Base-by-base conservation (phyloP, 2,113 vertebrate species). In the Gymnocephalus cernua region DNA sequence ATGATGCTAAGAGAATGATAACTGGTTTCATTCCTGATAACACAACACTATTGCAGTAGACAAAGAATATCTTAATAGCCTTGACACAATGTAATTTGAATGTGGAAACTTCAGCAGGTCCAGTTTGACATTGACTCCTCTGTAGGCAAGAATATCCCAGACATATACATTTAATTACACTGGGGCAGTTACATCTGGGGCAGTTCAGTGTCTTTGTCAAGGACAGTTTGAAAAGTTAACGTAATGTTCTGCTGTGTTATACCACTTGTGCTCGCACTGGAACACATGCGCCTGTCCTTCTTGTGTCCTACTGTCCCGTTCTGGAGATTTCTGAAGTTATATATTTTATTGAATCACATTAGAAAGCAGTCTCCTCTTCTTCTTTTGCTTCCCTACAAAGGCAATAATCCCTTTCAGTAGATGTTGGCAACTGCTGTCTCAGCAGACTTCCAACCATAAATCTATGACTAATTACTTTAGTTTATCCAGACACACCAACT, bases 391-490 rank as follows among this genome's bases (percentile, higher is more conserved):
- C 56, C 61, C 45, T 57, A 69, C 56, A 63, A 71, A 83, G 15
- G 32, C 84, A 77, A 25, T 80, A 41, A 80, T 79, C 64, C 29
- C 25, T 51, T 54, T 19, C 54, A 78, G 81, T 84, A 74, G 74
- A 90, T 68, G 72, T 57, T 69, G 76, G 70, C 67, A 83, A 88
- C 72, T 85, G 84, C 77, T 86, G 77, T 83, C 86, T 92, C 91
- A 90, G 76, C 86, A 77, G 86, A 93, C 82, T 64, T 73, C 78
- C 70, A 64, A 70, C 87, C 73, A 90, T 89, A 90, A 92, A 92
- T 92, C 83, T 88, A 92, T 91, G 87, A 93, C 91, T 95, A 94
- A 94, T 95, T 92, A 87, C 87, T 89, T 91, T 75, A 89, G 89
- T 92, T 91, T 91, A 91, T 92, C 66, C 72, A 92, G 88, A 93